Percentiles rank a stretch among this genome's conserved stretches.
Conservation (phyloP, 2,797 vertebrate species). For the Loriculus beryllinus region DNA sequence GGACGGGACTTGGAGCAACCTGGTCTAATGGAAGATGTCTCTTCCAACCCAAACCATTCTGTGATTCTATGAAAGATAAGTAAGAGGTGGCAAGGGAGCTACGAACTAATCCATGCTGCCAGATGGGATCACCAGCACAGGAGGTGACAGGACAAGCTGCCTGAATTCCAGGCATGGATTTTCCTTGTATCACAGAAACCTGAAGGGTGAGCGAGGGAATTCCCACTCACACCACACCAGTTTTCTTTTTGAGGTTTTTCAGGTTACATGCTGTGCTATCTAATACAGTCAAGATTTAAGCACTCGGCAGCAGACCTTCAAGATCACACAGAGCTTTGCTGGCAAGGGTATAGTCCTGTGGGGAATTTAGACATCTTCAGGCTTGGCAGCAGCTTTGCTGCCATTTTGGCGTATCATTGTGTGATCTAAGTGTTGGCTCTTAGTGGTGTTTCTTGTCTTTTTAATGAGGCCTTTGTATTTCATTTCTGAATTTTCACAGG, state of each 20-base stretch:
- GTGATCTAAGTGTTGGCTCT: background rate
- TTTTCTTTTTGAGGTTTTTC: background rate
- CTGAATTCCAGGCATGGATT: background rate
- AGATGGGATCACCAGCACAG: background rate
- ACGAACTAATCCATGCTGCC: accelerated
- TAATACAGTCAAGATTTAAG: background rate
- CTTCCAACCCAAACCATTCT: background rate
- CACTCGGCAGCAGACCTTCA: background rate
- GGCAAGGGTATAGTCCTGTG: background rate
- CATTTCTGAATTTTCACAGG: background rate
- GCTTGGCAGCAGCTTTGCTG: background rate
- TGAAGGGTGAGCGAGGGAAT: background rate
- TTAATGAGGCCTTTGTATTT: background rate
- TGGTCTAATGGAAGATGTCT: background rate
- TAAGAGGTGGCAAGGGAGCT: background rate
- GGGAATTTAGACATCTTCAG: background rate
- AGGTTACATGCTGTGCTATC: background rate
- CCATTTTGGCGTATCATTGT: background rate
- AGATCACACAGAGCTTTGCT: background rate
- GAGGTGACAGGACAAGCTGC: accelerated
- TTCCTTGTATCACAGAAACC: background rate
- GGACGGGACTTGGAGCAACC: background rate
- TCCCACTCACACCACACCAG: background rate
- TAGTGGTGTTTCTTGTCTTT: background rate
- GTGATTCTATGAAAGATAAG: background rate